These are phyloP conservation scores for Sylvilagus bachmani DNA, from an alignment of 2,113 vertebrate genomes.

Conservation along the genomic window DNA sequence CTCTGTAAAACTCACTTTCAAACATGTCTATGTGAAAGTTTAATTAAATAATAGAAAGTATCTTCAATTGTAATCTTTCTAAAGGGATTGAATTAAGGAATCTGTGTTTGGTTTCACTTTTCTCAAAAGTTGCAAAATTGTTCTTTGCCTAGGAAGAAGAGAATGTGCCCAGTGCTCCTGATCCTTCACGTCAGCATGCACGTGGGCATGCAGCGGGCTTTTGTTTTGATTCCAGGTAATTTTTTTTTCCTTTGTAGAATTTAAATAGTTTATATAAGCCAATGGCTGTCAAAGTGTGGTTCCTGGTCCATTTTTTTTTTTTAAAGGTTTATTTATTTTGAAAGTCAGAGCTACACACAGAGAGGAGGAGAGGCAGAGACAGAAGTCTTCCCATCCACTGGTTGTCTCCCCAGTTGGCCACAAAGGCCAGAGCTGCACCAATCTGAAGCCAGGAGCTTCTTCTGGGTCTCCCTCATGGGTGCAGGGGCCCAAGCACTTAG, in stretches of 20 bases:
- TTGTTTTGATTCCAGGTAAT: constrained; percentile 98
- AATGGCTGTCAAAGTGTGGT: not conserved
- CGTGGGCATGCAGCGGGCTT: constrained; percentile 93
- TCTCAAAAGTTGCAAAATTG: constrained; percentile 58
- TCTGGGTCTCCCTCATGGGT: no score
- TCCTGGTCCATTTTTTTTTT: not conserved
- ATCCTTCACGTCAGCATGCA: constrained; percentile 89
- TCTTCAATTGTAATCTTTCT: no score
- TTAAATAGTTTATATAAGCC: not conserved
- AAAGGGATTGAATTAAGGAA: not conserved
- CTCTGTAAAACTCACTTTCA: constrained; percentile 33
- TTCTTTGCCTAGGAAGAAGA: constrained; percentile 86
- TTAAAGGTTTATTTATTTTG: no score
- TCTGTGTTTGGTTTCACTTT: constrained; percentile 18
- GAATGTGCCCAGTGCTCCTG: constrained; percentile 84
- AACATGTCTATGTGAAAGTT: not conserved
- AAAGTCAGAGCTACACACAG: no score
- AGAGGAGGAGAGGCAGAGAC: no score
- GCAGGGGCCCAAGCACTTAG: no score
- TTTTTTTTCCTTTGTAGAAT: constrained; percentile 58
- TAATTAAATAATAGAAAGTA: not conserved
- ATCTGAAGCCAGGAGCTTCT: no score
- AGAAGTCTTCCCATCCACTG: no score
- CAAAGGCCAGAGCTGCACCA: no score
- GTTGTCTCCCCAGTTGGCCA: no score